Evolutionary conservation across 1,140 invertebrate genomes (phyloP), one percentile per base, ranked within the genome.

Genomic region (Leptoteleia sp.): DNA sequence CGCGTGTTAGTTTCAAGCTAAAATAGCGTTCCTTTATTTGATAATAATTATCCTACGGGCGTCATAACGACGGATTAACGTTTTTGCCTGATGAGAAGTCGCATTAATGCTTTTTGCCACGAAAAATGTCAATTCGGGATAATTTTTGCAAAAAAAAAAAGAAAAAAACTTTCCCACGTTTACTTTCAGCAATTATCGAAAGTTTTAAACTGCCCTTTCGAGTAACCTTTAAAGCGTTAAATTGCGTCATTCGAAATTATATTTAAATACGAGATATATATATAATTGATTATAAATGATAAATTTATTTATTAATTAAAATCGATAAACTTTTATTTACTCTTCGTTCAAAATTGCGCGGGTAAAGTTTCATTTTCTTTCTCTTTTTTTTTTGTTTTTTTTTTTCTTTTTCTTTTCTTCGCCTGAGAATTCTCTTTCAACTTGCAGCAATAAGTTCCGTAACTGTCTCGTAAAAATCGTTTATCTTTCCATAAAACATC

Each of bases 21-120:
- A 76, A 54, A 15, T 61, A 84, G 27, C 72, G 79, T 81, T 72
- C 82, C 85, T 88, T 88, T 81, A 88, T 88, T 86, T 64, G 83
- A 87, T 87, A 88, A 88, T 88, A 87, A 88, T 87, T 85, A 79
- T 80, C 48, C 64, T 64, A 48, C 75, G 82, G 81, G 81, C 52
- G 68, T 50, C 9, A 27, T 38, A 50, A 59, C 38, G 37, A 54
- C 25, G 29, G 50, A 79, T 40, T 65, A 15, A 35, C 29, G 45
- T 43, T 65, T 48, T 67, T 55, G 19, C 40, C 8, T 68, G 42
- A 68, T 33, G 64, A 57, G 50, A 31, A 57, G 9, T 37, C 33
- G 22, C 64, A 68, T 68, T 68, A 68, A 16, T n/a, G 12, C 52
- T 57, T 68, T 68, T 68, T 68, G 19, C 12, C 0, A 17, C 29